A percentile compares a stretch with the other conserved stretches of the same genome.
Conservation (phyloP, 2,113 vertebrate genomes). For the Eptesicus fuscus region DNA sequence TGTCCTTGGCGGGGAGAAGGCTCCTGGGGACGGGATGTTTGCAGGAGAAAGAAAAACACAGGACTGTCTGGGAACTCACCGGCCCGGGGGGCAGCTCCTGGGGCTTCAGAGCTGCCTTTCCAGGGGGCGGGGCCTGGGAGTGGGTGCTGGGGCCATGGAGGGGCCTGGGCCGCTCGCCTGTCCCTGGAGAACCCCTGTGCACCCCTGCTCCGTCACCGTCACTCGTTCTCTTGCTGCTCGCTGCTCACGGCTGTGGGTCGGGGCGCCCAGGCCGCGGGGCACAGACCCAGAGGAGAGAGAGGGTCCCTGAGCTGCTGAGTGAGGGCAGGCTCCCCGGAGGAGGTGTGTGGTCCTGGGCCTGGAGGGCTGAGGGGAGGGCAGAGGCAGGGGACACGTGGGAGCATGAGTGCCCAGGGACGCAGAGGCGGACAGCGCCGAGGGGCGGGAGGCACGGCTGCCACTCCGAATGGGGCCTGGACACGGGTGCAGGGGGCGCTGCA, state of each 20-base stretch:
- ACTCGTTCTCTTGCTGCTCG: too few relatives aligned
- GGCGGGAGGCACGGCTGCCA: not conserved
- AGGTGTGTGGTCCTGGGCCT: not conserved
- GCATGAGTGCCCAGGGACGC: accelerated
- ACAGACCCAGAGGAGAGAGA: not conserved
- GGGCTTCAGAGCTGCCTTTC: not conserved
- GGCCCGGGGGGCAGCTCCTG: not conserved
- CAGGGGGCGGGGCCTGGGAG: not conserved
- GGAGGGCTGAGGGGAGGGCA: not conserved
- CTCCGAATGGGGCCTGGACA: accelerated
- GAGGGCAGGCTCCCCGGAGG: not conserved
- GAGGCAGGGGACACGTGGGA: accelerated
- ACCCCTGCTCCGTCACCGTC: accelerated
- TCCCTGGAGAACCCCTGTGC: not conserved
- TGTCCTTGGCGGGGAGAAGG: not conserved
- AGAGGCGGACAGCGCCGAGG: accelerated
- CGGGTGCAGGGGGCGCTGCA: accelerated
- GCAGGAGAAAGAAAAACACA: not conserved
- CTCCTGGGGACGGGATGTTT: not conserved
- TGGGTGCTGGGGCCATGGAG: accelerated
- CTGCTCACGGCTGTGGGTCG: not conserved
- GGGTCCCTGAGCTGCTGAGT: not conserved
- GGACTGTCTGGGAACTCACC: not conserved
- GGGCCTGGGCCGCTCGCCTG: accelerated
- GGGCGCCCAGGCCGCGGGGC: accelerated